Evolutionary conservation across 1,140 invertebrate genomes (phyloP), one percentile per base, ranked within the genome.

Genomic region (Bombus difficillimus): DNA sequence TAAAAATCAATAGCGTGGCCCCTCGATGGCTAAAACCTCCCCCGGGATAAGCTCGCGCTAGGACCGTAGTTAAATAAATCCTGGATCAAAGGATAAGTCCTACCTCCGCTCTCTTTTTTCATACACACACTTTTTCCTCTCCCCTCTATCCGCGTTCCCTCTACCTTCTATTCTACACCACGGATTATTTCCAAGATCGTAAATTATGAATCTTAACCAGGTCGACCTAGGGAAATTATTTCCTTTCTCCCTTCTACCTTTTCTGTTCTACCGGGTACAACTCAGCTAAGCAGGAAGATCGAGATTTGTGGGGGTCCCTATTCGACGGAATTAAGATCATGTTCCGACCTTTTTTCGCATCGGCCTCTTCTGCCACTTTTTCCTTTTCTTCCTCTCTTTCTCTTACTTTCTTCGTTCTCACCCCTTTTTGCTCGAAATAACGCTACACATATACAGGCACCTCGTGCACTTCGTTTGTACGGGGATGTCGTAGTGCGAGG

Each of bases 61-160:
- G 93, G 92, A 94, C 93, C 89, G 94, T 95, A 95, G 93, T 95
- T 95, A 95, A 95, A 95, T 95, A 95, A 95, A 95, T 95, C 94
- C 95, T 89, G 94, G 95, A 95, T 95, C 93, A 95, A 95, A 93
- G 94, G 94, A 95, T 95, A 93, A 95, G 93, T 92, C 90, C 91
- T 87, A 82, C 76, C 86, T 91, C 86, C 85, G 80, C 85, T 86
- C 83, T 91, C 83, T 87, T 89, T 89, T 89, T 89, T 83, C 84
- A 74, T 81, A 85, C 90, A 86, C 83, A 89, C 87, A 81, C 91
- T 85, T 86, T 86, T 69, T 83, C 79, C 73, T 81, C 73, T 59
- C 62, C 66, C 74, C 10, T 37, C 32, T 59, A 34, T 34, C 39
- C 47, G 6, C 62, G 13, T 34, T 72, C 91, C 92, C 89, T 89